phyloP scores from a whole-genome alignment of 2,888 invertebrate genomes.

The Galerucella calmariensis region DNA sequence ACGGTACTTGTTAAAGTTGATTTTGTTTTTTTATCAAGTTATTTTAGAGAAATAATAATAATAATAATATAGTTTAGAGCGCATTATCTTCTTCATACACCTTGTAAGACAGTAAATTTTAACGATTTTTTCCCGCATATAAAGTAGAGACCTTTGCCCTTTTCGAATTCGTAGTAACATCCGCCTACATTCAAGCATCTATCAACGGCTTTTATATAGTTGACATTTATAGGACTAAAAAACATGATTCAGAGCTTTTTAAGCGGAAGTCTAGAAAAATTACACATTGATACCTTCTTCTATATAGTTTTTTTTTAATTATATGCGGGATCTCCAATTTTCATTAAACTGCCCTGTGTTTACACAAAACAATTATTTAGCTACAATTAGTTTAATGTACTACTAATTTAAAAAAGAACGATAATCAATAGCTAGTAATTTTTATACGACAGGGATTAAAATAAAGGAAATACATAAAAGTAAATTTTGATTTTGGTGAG shows the following conservation, averaged over 20 bases:
- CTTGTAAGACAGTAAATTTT: constrained; percentile 29
- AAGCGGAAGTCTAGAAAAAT: constrained; percentile 11
- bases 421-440: neutral
- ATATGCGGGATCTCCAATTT: constrained; percentile 9
- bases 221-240: constrained; percentile 21
- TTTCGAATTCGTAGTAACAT: constrained; percentile 28
- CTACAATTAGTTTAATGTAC: neutral
- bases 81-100: neutral
- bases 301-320: neutral
- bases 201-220: constrained; percentile 11
- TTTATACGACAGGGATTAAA: too few species aligned
- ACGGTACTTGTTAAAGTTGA: too few species aligned
- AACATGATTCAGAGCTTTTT: constrained; percentile 6
- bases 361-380: neutral
- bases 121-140: constrained; percentile 40
- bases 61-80: neutral
- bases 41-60: neutral
- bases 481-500: too few species aligned
- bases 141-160: constrained; percentile 31
- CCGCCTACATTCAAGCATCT: constrained; percentile 34
- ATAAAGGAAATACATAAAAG: too few species aligned
- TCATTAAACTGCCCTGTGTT: neutral
- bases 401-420: neutral
- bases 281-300: neutral
- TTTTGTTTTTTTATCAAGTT: too few species aligned